Evolutionary conservation across 1,140 invertebrate species (phyloP).

Genomic region (Rhopalosiphum maidis): DNA sequence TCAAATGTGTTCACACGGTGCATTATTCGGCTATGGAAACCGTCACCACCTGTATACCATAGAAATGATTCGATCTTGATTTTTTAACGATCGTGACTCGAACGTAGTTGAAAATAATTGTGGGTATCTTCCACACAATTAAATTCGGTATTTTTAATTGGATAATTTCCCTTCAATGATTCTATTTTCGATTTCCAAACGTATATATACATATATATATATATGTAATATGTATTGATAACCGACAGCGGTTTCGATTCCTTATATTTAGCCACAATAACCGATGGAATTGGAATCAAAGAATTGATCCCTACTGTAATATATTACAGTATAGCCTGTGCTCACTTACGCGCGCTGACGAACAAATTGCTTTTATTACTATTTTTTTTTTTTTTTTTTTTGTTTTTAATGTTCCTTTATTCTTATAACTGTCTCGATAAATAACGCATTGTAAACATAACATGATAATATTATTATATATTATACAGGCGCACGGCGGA

Average conservation of each 20-base stretch:
- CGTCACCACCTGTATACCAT: background rate
- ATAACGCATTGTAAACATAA: background rate
- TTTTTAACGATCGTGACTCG: background rate
- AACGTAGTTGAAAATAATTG: background rate
- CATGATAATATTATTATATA: conserved; percentile 1
- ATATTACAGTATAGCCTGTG: background rate
- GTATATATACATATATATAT: no score
- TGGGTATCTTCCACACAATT: background rate
- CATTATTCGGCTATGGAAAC: background rate
- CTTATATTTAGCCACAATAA: no score
- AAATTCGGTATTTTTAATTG: no score
- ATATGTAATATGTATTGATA: no score
- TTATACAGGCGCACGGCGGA: background rate
- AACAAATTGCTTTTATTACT: background rate
- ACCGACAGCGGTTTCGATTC: no score
- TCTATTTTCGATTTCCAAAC: no score
- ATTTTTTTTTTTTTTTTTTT: background rate
- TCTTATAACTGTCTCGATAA: conserved; percentile 15
- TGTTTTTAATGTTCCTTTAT: background rate
- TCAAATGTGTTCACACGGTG: background rate
- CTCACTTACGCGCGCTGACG: background rate
- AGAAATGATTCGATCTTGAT: background rate
- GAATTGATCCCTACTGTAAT: no score
- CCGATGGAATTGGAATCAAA: no score
- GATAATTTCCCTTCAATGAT: no score